These are phyloP conservation scores for Diarsia mendica DNA, from an alignment of 2,888 invertebrate species.

Conservation along the genomic window DNA sequence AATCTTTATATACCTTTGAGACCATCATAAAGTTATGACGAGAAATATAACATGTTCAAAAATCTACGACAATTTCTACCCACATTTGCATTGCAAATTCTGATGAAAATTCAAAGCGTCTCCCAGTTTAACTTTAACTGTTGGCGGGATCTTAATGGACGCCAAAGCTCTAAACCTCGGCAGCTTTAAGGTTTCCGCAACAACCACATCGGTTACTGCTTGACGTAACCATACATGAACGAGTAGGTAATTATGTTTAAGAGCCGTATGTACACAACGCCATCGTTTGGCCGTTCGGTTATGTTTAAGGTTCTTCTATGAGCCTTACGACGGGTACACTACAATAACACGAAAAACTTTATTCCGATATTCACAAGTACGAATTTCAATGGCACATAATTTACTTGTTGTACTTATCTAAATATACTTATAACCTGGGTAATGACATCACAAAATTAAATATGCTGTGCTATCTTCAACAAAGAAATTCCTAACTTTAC, in stretches of 20 bases:
- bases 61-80: conserved; percentile 68
- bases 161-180: conserved; percentile 77
- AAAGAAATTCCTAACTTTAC: conserved; percentile 10
- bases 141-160: conserved; percentile 77
- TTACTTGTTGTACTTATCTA: not conserved
- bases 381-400: not conserved
- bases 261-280: conserved; percentile 8
- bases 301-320: not conserved
- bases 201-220: conserved; percentile 77
- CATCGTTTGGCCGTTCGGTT: not conserved
- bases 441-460: not conserved
- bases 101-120: conserved; percentile 76
- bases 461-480: not conserved
- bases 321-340: too few species aligned
- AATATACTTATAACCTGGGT: not conserved
- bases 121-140: conserved; percentile 77
- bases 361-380: too few species aligned
- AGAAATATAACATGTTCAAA: conserved; percentile 66
- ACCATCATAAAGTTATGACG: conserved; percentile 43
- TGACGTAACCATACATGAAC: conserved; percentile 45
- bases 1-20: conserved; percentile 37
- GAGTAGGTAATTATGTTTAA: conserved; percentile 45
- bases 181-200: conserved; percentile 77
- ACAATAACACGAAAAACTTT: too few species aligned
- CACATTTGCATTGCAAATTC: conserved; percentile 76